Base-by-base conservation (phyloP, 2,113 vertebrate genomes). In the Psophia crepitans region DNA sequence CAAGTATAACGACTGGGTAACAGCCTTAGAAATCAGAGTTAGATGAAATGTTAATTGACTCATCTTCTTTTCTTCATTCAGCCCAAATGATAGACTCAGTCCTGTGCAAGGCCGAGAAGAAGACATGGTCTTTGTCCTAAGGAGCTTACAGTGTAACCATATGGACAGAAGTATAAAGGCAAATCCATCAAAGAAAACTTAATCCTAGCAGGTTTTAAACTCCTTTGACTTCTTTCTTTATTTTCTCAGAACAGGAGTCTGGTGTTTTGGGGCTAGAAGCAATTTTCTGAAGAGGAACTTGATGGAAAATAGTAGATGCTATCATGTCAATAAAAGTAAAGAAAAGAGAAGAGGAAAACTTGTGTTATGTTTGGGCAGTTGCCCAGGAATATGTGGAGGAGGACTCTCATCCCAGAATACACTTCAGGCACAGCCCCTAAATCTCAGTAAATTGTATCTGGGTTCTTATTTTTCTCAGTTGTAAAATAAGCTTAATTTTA, bases 401-500 rank as follows among this genome's bases (percentile, higher is more conserved):
- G 65, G 81, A 84, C 46, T 94, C 33, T 89, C 35, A 84, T 94
- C 81, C 77, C 69, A 76, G 84, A 87, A 87, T 75, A 84, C 57
- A 75, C 49, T 92, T 89, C 84, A 93, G 77, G 27, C 70, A 89
- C 60, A 92, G 60, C 49, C 68, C 22, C 51, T 94, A 95, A 96
- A 90, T 96, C 89, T 94, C 57, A 43, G 48, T 87, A 96, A 96
- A 92, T 77, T 82, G 17, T 89, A 90, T 92, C 64, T 92, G 51
- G 39, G 43, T 81, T 86, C 73, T 89, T 89, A 66, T 64, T 95
- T 92, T 96, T 87, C 91, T 87, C 84, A 94, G 69, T 81, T 93
- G 87, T 95, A 94, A 95, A 96, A 95, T 43, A 89, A 74, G 44
- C 69, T 96, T 96, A 91, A 87, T 84, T 92, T 78, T 92, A 91